These are phyloP conservation scores for Phalanger gymnotis DNA, from an alignment of 2,797 vertebrate genomes.

Conservation along the genomic window DNA sequence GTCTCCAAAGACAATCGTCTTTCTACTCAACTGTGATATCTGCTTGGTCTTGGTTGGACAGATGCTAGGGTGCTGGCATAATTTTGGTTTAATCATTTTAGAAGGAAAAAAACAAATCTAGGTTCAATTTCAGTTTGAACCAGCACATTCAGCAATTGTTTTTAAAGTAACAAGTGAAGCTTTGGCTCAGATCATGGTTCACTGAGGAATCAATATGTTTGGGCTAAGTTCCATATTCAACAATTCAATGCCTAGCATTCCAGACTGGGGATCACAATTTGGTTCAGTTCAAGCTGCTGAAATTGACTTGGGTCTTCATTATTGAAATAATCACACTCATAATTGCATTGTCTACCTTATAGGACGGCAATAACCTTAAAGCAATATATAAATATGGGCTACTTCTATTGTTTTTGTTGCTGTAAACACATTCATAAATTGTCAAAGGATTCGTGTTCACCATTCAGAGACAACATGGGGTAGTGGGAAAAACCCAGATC, in stretches of 20 bases:
- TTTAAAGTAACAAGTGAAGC: background rate
- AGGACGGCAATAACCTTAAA: background rate
- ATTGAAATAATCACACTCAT: background rate
- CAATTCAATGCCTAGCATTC: slow-evolving; percentile 15
- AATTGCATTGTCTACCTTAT: background rate
- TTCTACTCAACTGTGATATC: background rate
- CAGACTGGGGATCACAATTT: background rate
- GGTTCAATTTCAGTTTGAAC: background rate
- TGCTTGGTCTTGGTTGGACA: background rate
- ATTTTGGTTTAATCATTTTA: background rate
- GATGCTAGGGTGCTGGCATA: background rate
- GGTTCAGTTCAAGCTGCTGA: background rate
- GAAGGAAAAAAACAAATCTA: background rate
- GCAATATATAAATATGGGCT: background rate
- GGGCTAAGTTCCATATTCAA: background rate
- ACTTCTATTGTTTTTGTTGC: background rate
- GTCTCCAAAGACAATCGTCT: background rate
- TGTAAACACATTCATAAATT: background rate
- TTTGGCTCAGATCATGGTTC: background rate
- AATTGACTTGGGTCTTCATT: slow-evolving; percentile 28
- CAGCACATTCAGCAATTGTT: background rate
- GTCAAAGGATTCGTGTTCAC: background rate
- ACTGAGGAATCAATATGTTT: background rate
- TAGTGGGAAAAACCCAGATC: background rate
- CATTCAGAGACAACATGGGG: background rate